Base-by-base conservation (phyloP, 2,888 invertebrate species). In the Drosophila setosimentum region DNA sequence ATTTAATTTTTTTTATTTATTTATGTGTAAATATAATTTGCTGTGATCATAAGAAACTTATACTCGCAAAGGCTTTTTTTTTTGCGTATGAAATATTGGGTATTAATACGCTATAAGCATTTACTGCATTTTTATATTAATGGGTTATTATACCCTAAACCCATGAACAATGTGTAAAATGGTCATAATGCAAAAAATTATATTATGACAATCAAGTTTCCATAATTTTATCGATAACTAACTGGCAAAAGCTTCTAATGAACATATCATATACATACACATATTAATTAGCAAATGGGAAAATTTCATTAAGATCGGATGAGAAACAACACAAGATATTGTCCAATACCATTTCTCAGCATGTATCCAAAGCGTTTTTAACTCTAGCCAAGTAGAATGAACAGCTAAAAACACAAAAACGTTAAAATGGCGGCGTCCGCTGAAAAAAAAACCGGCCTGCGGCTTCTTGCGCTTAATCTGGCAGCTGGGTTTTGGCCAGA, bases 361-460 rank as follows among this genome's bases (percentile, higher is more conserved):
- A 45, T 16, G n/a, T 29, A 55, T n/a, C n/a, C 21, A 29, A 40
- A 57, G 13, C 21, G 40, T 30, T 50, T 45, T 51, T 13, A 21
- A 16, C 60, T 76, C 74, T 75, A 65, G 61, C 50, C 33, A 51
- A 51, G 29, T 35, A 40, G 29, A 27, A 55, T n/a, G 32, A 57
- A 60, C 33, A 35, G 32, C 27, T 33, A 37, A 68, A 68, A 59
- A 30, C 18, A 42, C 33, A 40, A 57, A 49, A 35, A 55, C 24
- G 21, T 55, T 33, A 64, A 72, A 77, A 76, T 76, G 75, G 76
- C 50, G 62, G 42, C 32, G 8, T 21, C n/a, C 24, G 30, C 58
- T 13, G 6, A 35, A n/a, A 45, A 67, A 45, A 67, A 73, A 78
- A 78, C 78, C 78, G 65, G 76, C 64, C 78, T 21, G 50, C 4